Evolutionary conservation across 2,797 vertebrate species (phyloP).

Genomic region (Phyllotis vaccarum): DNA sequence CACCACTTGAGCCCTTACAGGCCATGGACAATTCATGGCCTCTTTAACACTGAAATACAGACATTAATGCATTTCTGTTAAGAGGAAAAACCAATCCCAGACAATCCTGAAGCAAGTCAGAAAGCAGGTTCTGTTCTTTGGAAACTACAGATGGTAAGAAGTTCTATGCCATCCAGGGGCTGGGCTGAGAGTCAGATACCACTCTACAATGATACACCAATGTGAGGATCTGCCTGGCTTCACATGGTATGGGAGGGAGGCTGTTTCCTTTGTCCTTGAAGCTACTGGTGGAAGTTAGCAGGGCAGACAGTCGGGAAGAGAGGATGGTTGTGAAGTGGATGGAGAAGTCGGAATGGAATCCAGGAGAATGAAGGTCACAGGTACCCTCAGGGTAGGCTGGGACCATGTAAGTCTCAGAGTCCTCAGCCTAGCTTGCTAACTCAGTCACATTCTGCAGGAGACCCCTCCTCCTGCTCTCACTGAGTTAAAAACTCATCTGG

Average conservation of each 20-base stretch:
- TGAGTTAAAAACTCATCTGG: background rate
- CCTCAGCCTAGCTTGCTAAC: background rate
- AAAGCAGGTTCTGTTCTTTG: background rate
- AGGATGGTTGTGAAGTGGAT: background rate
- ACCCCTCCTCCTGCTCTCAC: background rate
- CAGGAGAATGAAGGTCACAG: background rate
- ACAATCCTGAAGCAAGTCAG: background rate
- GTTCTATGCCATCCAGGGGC: background rate
- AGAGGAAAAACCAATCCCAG: background rate
- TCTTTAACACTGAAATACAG: background rate
- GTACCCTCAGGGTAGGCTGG: background rate
- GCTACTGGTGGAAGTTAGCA: background rate
- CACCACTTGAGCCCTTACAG: background rate
- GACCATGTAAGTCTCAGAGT: background rate
- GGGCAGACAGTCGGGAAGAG: too few relatives aligned
- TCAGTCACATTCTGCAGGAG: background rate
- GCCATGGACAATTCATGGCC: background rate
- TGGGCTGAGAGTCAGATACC: background rate
- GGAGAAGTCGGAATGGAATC: background rate
- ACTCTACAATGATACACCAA: accelerated
- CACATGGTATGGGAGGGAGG: background rate
- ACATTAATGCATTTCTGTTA: background rate
- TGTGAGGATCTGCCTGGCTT: background rate
- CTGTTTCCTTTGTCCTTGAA: background rate
- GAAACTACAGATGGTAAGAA: background rate